These are phyloP conservation scores for Phainopepla nitens DNA, from an alignment of 2,113 vertebrate species.

Conservation along the genomic window DNA sequence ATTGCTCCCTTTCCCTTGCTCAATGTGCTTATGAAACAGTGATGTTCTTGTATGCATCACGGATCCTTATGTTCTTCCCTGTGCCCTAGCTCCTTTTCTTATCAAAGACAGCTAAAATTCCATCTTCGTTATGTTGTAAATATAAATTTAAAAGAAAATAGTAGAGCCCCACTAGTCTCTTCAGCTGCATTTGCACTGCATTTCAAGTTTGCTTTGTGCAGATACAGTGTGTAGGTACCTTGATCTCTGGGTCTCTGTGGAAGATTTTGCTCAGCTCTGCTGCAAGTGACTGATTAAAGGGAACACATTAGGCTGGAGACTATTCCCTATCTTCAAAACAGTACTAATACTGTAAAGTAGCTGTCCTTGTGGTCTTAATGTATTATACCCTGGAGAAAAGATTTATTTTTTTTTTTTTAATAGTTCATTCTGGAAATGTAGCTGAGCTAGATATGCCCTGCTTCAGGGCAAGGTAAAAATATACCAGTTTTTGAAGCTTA, in stretches of 20 bases:
- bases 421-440: not conserved
- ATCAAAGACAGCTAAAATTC: not conserved
- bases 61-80: not conserved
- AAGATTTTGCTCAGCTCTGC: not conserved
- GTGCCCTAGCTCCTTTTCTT: not conserved
- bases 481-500: not conserved
- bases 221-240: not conserved
- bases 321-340: not conserved
- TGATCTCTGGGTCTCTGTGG: not conserved
- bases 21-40: not conserved
- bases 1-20: not conserved
- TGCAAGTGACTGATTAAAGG: not conserved
- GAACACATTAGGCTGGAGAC: not conserved
- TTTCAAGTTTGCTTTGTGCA: not conserved
- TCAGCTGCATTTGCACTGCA: not conserved
- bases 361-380: not conserved
- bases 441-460: not conserved
- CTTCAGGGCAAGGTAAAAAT: not conserved
- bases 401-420: not conserved
- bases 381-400: not conserved
- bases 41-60: not conserved
- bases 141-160: not conserved
- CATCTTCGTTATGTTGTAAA: not conserved
- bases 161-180: not conserved
- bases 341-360: not conserved